Evolutionary conservation across 1,140 invertebrate species (phyloP).

Genomic region (Mamestra configurata): DNA sequence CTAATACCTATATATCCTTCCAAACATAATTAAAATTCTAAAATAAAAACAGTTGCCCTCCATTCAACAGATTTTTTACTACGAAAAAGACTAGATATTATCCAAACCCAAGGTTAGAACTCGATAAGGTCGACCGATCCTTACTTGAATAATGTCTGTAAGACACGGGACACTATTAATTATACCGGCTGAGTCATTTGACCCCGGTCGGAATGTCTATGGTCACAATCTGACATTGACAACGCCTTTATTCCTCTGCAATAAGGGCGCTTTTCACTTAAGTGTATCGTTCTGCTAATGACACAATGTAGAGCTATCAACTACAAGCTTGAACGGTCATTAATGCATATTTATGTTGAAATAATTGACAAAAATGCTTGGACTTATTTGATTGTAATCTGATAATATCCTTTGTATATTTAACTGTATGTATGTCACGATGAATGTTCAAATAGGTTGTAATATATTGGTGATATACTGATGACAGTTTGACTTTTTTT

Average conservation of each 20-base stretch:
- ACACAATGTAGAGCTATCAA: slow-evolving; percentile 34
- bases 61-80: slow-evolving; percentile 8
- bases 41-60: background rate
- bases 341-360: slow-evolving; percentile 34
- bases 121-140: slow-evolving; percentile 48
- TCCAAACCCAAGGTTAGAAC: slow-evolving; percentile 8
- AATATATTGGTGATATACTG: background rate
- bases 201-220: slow-evolving; percentile 6
- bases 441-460: background rate
- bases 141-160: slow-evolving; percentile 51
- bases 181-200: slow-evolving; percentile 38
- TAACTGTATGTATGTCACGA: background rate
- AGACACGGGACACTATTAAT: slow-evolving; percentile 51
- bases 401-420: background rate
- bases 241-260: background rate
- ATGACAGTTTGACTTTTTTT: no score
- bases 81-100: slow-evolving; percentile 11
- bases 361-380: slow-evolving; percentile 8
- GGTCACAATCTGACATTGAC: background rate
- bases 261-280: background rate
- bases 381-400: slow-evolving; percentile 21
- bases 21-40: no score
- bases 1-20: no score
- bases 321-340: slow-evolving; percentile 34
- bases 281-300: background rate